These are phyloP conservation scores for Menidia menidia DNA, from an alignment of 2,797 vertebrate species.

Conservation along the genomic window DNA sequence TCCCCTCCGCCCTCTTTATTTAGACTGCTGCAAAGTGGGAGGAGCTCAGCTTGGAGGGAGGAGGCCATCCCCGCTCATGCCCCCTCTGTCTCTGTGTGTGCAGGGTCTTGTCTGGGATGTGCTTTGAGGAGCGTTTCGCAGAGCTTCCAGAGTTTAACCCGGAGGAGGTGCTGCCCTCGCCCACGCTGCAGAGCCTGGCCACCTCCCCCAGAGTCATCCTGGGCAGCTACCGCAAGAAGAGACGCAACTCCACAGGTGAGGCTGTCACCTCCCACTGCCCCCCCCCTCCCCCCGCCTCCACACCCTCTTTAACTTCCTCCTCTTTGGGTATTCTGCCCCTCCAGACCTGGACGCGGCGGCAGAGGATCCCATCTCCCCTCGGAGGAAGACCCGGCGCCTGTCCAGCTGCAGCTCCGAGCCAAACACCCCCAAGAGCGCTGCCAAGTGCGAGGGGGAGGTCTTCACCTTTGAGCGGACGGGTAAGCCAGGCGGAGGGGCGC, in stretches of 20 bases:
- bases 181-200: constrained; percentile 91
- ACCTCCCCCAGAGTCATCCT: constrained; percentile 92
- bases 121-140: constrained; percentile 92
- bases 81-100: constrained; percentile 19
- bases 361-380: constrained; percentile 90
- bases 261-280: neutral
- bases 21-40: constrained; percentile 41
- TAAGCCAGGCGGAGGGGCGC: constrained; percentile 36
- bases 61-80: constrained; percentile 1
- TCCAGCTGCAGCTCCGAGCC: constrained; percentile 95
- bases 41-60: constrained; percentile 28
- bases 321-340: neutral
- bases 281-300: neutral
- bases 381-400: constrained; percentile 89
- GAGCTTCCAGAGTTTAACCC: constrained; percentile 93
- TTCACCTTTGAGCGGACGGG: constrained; percentile 92
- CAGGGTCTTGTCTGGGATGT: constrained; percentile 89
- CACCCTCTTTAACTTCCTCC: neutral
- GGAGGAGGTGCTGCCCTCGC: constrained; percentile 92
- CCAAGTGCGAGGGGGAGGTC: constrained; percentile 94
- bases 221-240: constrained; percentile 92
- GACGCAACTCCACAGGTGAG: constrained; percentile 92
- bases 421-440: constrained; percentile 93
- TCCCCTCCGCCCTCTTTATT: constrained; percentile 46
- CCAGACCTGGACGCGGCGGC: constrained; percentile 87